Evolutionary conservation across 2,113 vertebrate genomes (phyloP), one percentile per base, ranked within the genome.

Genomic region (Clinocottus analis): DNA sequence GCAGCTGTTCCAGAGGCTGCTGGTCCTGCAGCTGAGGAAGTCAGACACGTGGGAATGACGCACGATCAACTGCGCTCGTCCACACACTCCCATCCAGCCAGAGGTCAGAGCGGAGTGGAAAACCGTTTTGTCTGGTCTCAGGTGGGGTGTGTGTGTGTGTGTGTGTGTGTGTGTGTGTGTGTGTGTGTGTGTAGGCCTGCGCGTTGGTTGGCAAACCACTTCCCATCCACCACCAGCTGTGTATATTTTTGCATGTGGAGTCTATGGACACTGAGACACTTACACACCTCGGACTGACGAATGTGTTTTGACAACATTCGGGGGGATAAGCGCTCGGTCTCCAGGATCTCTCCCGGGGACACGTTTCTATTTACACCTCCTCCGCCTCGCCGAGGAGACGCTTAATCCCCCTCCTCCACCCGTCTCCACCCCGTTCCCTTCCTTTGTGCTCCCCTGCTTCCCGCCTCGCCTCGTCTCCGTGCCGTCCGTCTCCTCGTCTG

Each of bases 351-450:
- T 89, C 90, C 75, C 77, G 77, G 89, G 82, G 90, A 93, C 89
- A 86, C 72, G 23, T 89, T 88, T 91, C 90, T 89, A 91, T 91
- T 91, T 86, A 90, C 90, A 91, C 90, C 90, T 92, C 51, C 87
- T 88, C 87, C 35, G n/a, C 87, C 45, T 59, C 16, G 11, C 85
- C 76, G 70, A 82, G 43, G 70, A 85, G 82, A 89, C 39, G 59
- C 75, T 89, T 91, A 90, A 90, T 91, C 89, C 90, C 85, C 72
- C 58, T 74, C 81, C 63, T 65, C 76, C n/a, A n/a, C n/a, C n/a
- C n/a, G n/a, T 79, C 56, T 64, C 59, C 56, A 27, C 68, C 68
- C 70, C 76, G 37, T 79, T 83, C 84, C 75, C 82, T 55, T 58
- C 64, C 55, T 75, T 14, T 72, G 56, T 29, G 29, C 67, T 59